Percentiles rank a stretch among this genome's conserved stretches.
Evolutionary conservation across 2,113 vertebrate species (phyloP).

Genomic region (Fregetta grallaria): DNA sequence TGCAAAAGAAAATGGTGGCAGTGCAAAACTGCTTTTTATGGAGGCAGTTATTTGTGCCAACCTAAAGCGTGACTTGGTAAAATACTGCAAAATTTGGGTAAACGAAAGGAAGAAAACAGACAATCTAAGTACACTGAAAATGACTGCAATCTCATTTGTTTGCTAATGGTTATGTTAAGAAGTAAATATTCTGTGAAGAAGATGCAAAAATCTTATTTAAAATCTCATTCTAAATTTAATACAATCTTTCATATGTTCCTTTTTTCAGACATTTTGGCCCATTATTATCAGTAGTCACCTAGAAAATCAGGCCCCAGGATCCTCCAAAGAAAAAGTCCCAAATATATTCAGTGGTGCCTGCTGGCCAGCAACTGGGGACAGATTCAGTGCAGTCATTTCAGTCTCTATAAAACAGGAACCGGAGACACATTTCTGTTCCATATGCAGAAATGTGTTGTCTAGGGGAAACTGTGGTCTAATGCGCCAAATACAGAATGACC

Average conservation of each 20-base stretch:
- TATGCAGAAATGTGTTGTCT: not conserved
- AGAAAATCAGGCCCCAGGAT: not conserved
- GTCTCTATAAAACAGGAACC: not conserved
- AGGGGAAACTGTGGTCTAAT: constrained; percentile 2
- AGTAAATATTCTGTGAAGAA: not conserved
- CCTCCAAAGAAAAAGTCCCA: not conserved
- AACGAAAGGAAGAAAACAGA: not conserved
- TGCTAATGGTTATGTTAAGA: not conserved
- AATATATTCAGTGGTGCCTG: not conserved
- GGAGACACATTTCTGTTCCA: not conserved
- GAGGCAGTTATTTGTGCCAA: not conserved
- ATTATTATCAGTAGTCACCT: not conserved
- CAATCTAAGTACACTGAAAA: not conserved
- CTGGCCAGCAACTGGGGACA: not conserved
- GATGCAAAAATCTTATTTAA: not conserved
- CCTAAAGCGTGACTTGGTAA: not conserved
- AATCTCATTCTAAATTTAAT: not conserved
- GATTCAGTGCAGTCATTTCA: not conserved
- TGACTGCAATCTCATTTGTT: not conserved
- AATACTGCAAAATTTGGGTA: not conserved
- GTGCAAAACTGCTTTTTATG: not conserved
- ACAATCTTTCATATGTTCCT: not conserved
- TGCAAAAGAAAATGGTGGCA: not conserved
- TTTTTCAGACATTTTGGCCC: not conserved
- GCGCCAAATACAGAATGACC: not conserved